Evolutionary conservation across 2,113 vertebrate genomes (phyloP).

Genomic region (Martes martes): DNA sequence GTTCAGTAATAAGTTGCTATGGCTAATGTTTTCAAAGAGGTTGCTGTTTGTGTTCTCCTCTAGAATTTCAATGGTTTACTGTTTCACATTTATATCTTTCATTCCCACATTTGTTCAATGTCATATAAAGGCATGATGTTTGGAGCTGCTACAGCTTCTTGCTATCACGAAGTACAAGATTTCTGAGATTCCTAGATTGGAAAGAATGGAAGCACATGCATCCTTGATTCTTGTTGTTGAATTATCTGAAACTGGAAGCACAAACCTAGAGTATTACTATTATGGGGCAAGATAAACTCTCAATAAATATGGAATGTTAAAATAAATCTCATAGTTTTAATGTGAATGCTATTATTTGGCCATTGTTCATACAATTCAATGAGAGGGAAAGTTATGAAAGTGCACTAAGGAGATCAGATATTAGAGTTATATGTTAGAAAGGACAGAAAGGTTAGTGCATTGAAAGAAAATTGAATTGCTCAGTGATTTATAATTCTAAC

Average conservation of each 20-base stretch:
- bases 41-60: neutral
- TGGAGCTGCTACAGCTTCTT: neutral
- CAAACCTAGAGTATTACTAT: neutral
- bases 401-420: neutral
- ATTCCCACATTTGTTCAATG: neutral
- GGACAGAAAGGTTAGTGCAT: neutral
- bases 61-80: neutral
- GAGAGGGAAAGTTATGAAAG: neutral
- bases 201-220: neutral
- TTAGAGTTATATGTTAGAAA: slow-evolving; percentile 28
- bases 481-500: neutral
- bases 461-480: slow-evolving; percentile 35
- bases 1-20: neutral
- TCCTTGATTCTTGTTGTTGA: neutral
- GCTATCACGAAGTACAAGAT: neutral
- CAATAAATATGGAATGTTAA: neutral
- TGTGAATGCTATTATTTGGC: neutral
- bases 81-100: neutral
- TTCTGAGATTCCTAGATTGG: neutral
- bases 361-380: neutral
- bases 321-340: neutral
- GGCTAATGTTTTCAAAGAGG: neutral
- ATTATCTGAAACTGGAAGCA: neutral
- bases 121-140: neutral
- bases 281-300: neutral